These are phyloP conservation scores for Peromyscus nudipes DNA, from an alignment of 2,797 vertebrate genomes.

Conservation along the genomic window DNA sequence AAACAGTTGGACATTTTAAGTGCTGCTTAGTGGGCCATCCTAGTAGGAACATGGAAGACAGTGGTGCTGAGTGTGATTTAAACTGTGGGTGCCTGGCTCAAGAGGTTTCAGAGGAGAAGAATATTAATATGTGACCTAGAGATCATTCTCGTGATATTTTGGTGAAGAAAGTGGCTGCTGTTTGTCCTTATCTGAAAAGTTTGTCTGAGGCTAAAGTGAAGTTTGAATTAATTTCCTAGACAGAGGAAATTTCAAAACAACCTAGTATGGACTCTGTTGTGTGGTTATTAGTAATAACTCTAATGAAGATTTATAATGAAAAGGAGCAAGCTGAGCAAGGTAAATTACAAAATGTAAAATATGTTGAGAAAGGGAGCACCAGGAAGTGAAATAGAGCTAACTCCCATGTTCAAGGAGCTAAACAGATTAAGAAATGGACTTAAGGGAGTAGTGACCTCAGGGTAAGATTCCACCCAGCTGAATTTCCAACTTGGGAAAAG, in stretches of 20 bases:
- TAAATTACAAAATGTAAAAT: background rate
- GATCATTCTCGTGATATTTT: too few species aligned
- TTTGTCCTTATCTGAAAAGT: too few species aligned
- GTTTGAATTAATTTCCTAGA: background rate
- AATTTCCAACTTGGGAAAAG: background rate
- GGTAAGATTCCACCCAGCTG: background rate
- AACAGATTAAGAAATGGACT: background rate
- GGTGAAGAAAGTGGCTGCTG: too few species aligned
- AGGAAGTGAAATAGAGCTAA: background rate
- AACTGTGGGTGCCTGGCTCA: too few species aligned
- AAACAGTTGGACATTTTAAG: too few species aligned
- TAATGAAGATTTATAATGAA: too few species aligned
- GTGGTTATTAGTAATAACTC: background rate
- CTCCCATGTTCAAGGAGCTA: background rate
- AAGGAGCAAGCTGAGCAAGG: background rate
- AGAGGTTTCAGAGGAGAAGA: too few species aligned
- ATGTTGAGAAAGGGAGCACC: background rate
- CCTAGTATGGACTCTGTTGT: background rate
- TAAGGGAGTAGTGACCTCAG: background rate
- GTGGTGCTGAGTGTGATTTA: too few species aligned
- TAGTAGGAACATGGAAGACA: too few species aligned
- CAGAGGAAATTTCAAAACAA: background rate
- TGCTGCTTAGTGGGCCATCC: too few species aligned
- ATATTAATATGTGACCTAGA: too few species aligned
- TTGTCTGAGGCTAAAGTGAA: too few species aligned